Conservation (phyloP, 2,113 vertebrate species). For the Panthera leo region DNA sequence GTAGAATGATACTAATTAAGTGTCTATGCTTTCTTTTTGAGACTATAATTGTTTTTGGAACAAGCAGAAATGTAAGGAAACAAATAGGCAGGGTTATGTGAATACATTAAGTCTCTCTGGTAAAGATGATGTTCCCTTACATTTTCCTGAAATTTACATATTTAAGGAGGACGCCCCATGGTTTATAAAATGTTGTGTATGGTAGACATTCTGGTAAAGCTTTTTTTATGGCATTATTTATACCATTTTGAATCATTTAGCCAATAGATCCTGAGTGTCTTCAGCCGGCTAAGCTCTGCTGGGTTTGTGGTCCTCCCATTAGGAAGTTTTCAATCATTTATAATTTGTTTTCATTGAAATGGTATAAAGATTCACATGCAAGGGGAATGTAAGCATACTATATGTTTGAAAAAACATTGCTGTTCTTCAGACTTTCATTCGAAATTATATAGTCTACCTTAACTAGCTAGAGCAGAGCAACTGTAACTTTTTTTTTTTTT, state of each 20-base stretch:
- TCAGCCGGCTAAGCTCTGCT: neutral
- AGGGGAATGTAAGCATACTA: neutral
- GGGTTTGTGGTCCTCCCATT: neutral
- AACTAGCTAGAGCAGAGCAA: neutral
- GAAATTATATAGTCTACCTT: neutral
- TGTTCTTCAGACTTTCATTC: neutral
- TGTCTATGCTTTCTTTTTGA: slow-evolving; percentile 45
- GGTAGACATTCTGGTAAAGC: neutral
- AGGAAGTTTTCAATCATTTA: neutral
- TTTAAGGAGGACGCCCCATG: neutral
- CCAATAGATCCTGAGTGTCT: neutral
- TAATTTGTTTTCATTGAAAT: neutral
- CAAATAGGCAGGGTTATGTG: neutral
- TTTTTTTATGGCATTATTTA: neutral
- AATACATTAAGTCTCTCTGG: neutral
- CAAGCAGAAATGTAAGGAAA: slow-evolving; percentile 39
- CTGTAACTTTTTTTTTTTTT: neutral
- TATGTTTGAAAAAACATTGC: neutral
- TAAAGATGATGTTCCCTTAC: neutral
- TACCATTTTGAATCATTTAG: neutral
- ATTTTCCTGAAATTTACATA: neutral
- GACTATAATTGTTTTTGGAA: slow-evolving; percentile 61
- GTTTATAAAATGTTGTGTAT: neutral
- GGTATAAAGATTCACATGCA: neutral
- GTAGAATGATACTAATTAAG: slow-evolving; percentile 71